Conservation (phyloP, 1,140 invertebrate species). For the Pseudachorutes palmiensis region DNA sequence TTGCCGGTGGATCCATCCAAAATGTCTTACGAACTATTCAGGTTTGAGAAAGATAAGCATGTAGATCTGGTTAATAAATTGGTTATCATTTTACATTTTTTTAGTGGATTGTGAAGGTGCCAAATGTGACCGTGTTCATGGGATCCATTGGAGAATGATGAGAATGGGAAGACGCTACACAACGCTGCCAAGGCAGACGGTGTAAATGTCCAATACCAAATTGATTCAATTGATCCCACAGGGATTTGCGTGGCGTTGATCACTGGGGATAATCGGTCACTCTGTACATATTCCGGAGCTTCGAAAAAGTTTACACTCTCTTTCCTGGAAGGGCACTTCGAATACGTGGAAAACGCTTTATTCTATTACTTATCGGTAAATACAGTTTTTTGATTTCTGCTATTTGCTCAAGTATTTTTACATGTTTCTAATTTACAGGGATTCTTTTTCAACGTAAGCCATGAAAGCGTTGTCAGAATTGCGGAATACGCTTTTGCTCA, state of each 20-base stretch:
- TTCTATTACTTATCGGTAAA: conserved; percentile 82
- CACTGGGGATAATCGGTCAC: not conserved
- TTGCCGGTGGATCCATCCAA: conserved; percentile 91
- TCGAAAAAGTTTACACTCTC: conserved; percentile 85
- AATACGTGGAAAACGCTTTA: conserved; percentile 68
- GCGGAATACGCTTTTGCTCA: conserved; percentile 64
- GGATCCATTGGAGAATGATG: conserved; percentile 87
- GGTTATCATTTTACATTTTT: conserved; percentile 39
- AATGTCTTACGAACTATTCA: conserved; percentile 87
- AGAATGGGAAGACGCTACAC: conserved; percentile 55
- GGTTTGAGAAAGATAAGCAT: conserved; percentile 45
- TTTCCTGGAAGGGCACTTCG: conserved; percentile 71
- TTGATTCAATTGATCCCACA: not conserved
- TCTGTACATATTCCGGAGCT: conserved; percentile 82
- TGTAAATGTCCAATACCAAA: not conserved
- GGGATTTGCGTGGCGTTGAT: not conserved
- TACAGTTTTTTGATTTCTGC: not conserved
- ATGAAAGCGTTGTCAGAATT: conserved; percentile 71
- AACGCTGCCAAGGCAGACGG: not conserved
- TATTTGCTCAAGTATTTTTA: not conserved
- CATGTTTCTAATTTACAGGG: conserved; percentile 61
- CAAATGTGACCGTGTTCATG: conserved; percentile 76
- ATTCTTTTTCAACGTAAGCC: conserved; percentile 92
- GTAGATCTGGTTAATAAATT: not conserved
- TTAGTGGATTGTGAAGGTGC: conserved; percentile 77